Conservation (phyloP, 2,797 vertebrate genomes). For the Cyclura pinguis region DNA sequence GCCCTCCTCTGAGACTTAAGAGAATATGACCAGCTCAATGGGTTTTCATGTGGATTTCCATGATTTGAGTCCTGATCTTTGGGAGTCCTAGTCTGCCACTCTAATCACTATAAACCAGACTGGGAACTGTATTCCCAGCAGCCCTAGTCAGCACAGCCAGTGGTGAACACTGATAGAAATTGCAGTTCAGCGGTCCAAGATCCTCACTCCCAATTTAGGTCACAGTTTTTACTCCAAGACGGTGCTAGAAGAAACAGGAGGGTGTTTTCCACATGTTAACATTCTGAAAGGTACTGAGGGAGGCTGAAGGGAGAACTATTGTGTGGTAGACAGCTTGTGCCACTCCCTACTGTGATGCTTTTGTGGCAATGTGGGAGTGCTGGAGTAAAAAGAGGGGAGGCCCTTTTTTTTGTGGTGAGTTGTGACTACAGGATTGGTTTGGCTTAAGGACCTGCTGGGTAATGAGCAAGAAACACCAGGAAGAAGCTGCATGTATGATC, state of each 20-base stretch:
- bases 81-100: no score
- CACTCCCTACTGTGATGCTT: not conserved
- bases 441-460: not conserved
- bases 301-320: not conserved
- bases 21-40: no score
- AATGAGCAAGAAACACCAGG: not conserved
- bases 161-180: no score
- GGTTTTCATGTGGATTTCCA: no score
- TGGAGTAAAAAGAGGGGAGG: not conserved
- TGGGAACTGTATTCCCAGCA: no score
- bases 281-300: not conserved
- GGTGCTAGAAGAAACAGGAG: no score
- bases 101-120: no score
- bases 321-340: not conserved
- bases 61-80: no score
- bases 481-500: not conserved
- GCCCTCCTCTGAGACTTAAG: no score
- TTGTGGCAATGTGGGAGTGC: not conserved
- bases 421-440: not conserved
- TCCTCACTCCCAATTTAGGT: no score
- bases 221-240: not conserved
- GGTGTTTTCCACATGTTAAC: not conserved
- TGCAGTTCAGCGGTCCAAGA: no score
- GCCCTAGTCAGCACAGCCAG: no score
- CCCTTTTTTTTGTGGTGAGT: not conserved